Evolutionary conservation across 35 echinoderm and acorn worm species (phyloP), one percentile per base, ranked within the genome.

Genomic region (Strongylocentrotus purpuratus): DNA sequence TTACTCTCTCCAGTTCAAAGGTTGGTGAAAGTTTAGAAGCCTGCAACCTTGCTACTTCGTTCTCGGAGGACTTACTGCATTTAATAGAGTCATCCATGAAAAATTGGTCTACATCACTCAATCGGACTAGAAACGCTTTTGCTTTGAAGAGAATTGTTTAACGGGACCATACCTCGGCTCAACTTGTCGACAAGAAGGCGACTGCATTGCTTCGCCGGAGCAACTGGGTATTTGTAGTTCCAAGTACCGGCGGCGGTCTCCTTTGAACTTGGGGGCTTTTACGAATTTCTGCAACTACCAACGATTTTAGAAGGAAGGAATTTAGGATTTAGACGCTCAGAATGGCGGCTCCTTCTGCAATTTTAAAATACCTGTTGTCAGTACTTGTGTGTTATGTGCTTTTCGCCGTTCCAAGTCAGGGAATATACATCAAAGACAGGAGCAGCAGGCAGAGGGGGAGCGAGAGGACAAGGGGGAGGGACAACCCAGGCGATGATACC

Each of bases 1-100:
- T 89, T 89, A 89, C 87, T 89, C 87, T 89, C 87, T 25, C 45
- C 10, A 32, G 87, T 45, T 89, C 87, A 89, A 89, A 89, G 87
- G 87, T 89, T 89, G 87, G 32, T 89, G 87, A 89, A 89, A 89
- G 87, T 89, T 89, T 12, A 46, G 45, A 89, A 89, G 87, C 87
- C 32, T 45, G 87, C 6, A 89, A 89, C 31, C 33, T 45, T 45
- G 87, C 45, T 45, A 46, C 20, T 46, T 45, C 45, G 33, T 35
- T 18, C 87, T n/a, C 87, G 9, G 45, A 45, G 65, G 65, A 78
- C 65, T 78, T 78, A 78, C 4, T 78, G 65, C 65, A 78, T 78
- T 78, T 28, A 78, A 78, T 78, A 78, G 18, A 78, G 65, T 28
- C 65, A 78, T 78, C 65, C 20, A 78, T 78, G 52, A 78, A 78